Evolutionary conservation across 2,797 vertebrate genomes (phyloP), one percentile per base, ranked within the genome.

Genomic region (Eleutherodactylus coqui): DNA sequence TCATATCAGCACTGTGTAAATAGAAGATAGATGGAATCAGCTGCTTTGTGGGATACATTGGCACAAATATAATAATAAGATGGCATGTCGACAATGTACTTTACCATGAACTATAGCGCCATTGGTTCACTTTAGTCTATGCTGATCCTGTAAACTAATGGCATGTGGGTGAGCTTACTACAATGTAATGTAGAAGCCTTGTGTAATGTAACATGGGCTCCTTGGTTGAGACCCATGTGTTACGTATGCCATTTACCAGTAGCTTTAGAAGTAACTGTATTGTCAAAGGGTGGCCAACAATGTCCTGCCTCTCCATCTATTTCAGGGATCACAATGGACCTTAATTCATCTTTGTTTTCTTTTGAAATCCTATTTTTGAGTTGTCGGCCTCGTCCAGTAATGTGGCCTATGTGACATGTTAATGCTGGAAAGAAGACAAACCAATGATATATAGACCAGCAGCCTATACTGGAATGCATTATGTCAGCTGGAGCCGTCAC

Each of bases 401-500:
- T 81, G 62, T 86, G 79, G 67, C 70, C 76, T 5, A 73, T 80
- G 62, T 86, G 79, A 75, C 55, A 58, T 43, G 34, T 24, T 78
- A 58, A 78, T 78, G 13, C 53, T 78, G 75, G 60, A 43, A 32
- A 60, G 43, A 81, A 53, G 43, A 51, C 79, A 86, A 75, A 75
- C 70, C 80, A 82, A 51, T 62, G 34, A 72, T 60, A 38, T 58
- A 38, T 55, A 36, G 45, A 53, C 38, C 16, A 2, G 67, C 36
- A 21, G 67, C 36, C 34, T 24, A n/a, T 72, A 45, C 38, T 14
- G 38, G 69, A 45, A 43, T 72, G 69, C 45, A 72, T 72, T 72
- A 45, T 45, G 69, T 43, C 69, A 72, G 69, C 69, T 72, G 69
- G 69, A 43, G 5, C 4, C 45, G 69, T 45, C 69, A 5, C 16